These are phyloP conservation scores for Plemyria rubiginata DNA, from an alignment of 2,888 invertebrate genomes.

Conservation along the genomic window DNA sequence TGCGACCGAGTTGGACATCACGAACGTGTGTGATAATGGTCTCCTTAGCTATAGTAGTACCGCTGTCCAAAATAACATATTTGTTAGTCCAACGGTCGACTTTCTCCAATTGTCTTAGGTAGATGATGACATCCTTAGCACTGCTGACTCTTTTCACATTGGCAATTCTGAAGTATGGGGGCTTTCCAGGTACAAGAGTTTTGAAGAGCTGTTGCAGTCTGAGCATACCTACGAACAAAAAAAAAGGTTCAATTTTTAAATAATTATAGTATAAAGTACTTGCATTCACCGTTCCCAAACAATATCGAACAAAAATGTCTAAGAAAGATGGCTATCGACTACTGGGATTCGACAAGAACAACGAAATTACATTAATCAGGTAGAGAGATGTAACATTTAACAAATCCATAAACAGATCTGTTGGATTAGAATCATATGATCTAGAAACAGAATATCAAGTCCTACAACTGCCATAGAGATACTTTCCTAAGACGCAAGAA, in stretches of 20 bases:
- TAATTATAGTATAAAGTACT: background rate
- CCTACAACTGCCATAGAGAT: no score
- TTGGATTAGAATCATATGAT: no score
- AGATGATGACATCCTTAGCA: constrained; percentile 92
- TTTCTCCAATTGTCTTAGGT: constrained; percentile 90
- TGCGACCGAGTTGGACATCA: constrained; percentile 92
- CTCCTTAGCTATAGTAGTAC: constrained; percentile 93
- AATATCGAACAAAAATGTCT: no score
- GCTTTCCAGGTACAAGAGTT: constrained; percentile 91
- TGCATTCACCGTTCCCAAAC: no score
- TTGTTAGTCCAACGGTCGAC: constrained; percentile 93
- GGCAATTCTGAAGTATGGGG: constrained; percentile 94
- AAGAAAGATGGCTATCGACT: no score
- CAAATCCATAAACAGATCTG: no score
- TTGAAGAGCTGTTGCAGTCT: constrained; percentile 97
- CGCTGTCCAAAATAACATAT: constrained; percentile 94
- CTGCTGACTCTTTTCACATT: constrained; percentile 94
- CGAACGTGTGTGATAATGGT: constrained; percentile 94
- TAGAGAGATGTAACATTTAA: no score
- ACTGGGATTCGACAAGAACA: no score
- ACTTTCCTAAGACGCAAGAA: no score
- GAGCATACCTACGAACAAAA: constrained; percentile 88
- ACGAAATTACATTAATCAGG: no score
- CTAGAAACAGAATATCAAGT: no score
- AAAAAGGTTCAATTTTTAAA: no score